These are phyloP conservation scores for Diadumene lineata DNA, from an alignment of 92 coral and sea anemone genomes.

Conservation along the genomic window DNA sequence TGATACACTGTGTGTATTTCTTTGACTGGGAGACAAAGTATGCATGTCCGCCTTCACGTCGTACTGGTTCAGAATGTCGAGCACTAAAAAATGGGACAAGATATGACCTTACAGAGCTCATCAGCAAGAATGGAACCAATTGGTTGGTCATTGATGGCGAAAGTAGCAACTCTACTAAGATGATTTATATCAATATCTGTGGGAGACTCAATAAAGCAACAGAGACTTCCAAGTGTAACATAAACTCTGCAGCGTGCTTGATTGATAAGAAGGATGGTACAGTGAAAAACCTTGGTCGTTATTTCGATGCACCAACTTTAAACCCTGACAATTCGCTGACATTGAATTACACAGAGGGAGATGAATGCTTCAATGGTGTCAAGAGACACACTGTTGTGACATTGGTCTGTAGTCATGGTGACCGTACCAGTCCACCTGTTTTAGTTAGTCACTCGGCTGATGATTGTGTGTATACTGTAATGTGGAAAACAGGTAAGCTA, in stretches of 20 bases:
- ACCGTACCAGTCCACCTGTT: conserved; percentile 89
- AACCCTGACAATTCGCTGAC: conserved; percentile 63
- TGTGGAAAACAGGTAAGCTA: conserved; percentile 88
- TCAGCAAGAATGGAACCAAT: conserved; percentile 46
- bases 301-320: conserved; percentile 43
- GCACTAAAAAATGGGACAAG: conserved; percentile 55
- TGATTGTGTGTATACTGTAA: conserved; percentile 70
- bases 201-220: conserved; percentile 42
- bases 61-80: conserved; percentile 84
- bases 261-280: conserved; percentile 47
- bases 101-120: conserved; percentile 84
- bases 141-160: conserved; percentile 90
- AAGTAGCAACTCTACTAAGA: conserved; percentile 48
- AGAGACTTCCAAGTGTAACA: conserved; percentile 55
- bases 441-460: conserved; percentile 76
- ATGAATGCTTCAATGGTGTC: conserved; percentile 62
- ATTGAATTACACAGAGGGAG: conserved; percentile 69
- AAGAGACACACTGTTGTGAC: conserved; percentile 63
- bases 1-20: conserved; percentile 75
- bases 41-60: conserved; percentile 90
- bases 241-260: conserved; percentile 70
- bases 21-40: conserved; percentile 85
- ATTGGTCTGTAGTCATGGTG: conserved; percentile 83
- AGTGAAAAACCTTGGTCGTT: conserved; percentile 66
- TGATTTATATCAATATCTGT: conserved; percentile 81